Conservation (phyloP, 2,888 invertebrate species). For the Glaucopsyche alexis region DNA sequence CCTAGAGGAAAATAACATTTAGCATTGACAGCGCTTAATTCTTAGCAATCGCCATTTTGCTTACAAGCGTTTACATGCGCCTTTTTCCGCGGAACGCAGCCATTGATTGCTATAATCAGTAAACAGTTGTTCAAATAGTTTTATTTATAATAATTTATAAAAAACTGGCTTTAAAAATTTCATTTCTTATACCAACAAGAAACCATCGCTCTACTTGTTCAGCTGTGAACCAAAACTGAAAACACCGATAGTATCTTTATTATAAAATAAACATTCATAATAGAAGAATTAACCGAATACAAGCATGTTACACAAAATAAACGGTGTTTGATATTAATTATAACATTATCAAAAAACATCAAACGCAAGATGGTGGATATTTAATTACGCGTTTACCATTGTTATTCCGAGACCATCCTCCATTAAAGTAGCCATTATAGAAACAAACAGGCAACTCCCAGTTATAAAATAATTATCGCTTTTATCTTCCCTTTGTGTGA, state of each 20-base stretch:
- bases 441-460: slow-evolving; percentile 76
- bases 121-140: no score
- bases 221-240: background rate
- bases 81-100: no score
- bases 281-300: background rate
- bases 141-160: no score
- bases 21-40: no score
- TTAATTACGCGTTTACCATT: slow-evolving; percentile 69
- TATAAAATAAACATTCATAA: background rate
- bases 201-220: background rate
- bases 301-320: slow-evolving; percentile 1
- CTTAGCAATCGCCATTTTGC: no score
- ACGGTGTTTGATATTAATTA: slow-evolving; percentile 17
- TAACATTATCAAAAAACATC: slow-evolving; percentile 39
- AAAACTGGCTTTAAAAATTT: no score
- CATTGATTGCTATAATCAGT: no score
- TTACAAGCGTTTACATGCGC: no score
- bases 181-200: no score
- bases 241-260: background rate
- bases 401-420: slow-evolving; percentile 60
- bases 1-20: no score
- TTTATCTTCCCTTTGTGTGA: slow-evolving; percentile 62
- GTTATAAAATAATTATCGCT: slow-evolving; percentile 78
- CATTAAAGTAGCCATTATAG: slow-evolving; percentile 77
- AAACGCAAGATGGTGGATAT: slow-evolving; percentile 50